These are phyloP conservation scores for Anguilla anguilla DNA, from an alignment of 2,797 vertebrate species.

Conservation along the genomic window DNA sequence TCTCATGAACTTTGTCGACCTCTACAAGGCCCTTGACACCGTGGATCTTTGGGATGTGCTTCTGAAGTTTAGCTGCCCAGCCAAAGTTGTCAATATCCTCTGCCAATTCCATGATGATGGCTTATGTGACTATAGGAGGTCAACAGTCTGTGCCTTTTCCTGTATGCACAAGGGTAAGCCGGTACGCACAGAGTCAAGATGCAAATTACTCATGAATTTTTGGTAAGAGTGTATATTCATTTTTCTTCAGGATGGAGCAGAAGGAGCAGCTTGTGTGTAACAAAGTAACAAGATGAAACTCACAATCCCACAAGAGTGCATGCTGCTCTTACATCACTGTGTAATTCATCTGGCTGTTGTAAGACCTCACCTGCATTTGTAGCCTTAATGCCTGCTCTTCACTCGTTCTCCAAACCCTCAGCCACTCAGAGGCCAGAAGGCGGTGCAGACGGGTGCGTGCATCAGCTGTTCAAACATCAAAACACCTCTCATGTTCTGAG, in stretches of 20 bases:
- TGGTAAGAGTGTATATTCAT: too few relatives aligned
- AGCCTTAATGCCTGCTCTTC: too few relatives aligned
- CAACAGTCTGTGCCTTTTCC: slow-evolving; percentile 20
- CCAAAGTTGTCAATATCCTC: slow-evolving; percentile 31
- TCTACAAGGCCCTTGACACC: slow-evolving; percentile 34
- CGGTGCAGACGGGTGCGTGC: slow-evolving; percentile 46
- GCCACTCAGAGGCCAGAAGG: background rate
- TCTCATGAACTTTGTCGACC: slow-evolving; percentile 29
- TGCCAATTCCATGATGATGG: slow-evolving; percentile 29
- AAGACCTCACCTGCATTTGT: too few relatives aligned
- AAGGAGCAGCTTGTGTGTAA: too few relatives aligned
- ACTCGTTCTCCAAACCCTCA: too few relatives aligned
- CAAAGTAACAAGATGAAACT: too few relatives aligned
- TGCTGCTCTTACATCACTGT: too few relatives aligned
- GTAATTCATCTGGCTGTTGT: too few relatives aligned
- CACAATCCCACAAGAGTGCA: too few relatives aligned
- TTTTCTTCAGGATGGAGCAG: too few relatives aligned
- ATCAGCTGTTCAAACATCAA: slow-evolving; percentile 54
- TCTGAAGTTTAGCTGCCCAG: slow-evolving; percentile 32
- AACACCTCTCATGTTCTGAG: slow-evolving; percentile 46
- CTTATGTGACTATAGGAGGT: slow-evolving; percentile 28
- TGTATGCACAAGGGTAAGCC: slow-evolving; percentile 23
- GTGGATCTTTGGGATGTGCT: slow-evolving; percentile 26
- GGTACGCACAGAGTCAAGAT: too few relatives aligned
- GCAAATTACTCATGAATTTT: too few relatives aligned